These are phyloP conservation scores for Hypsopygia costalis DNA, from an alignment of 2,888 invertebrate genomes.

Conservation along the genomic window DNA sequence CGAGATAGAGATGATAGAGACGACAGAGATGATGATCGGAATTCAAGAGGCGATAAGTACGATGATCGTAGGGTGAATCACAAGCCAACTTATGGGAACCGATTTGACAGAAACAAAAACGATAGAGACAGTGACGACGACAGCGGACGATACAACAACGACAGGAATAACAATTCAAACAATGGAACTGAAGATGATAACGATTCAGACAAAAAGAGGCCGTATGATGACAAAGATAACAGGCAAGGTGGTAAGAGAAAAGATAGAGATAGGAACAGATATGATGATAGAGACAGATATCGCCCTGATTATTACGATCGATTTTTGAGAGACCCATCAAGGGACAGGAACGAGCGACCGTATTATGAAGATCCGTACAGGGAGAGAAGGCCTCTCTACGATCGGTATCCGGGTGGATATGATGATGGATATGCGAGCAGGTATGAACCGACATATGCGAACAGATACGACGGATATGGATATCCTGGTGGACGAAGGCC, in stretches of 20 bases:
- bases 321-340: slow-evolving; percentile 60
- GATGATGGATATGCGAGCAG: slow-evolving; percentile 30
- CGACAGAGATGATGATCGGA: slow-evolving; percentile 17
- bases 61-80: slow-evolving; percentile 40
- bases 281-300: slow-evolving; percentile 63
- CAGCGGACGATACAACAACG: slow-evolving; percentile 37
- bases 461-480: slow-evolving; percentile 39
- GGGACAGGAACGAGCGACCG: slow-evolving; percentile 47
- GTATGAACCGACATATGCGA: slow-evolving; percentile 33
- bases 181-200: slow-evolving; percentile 58
- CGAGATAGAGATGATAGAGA: slow-evolving; percentile 17
- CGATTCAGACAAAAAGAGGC: slow-evolving; percentile 39
- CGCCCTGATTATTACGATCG: slow-evolving; percentile 68
- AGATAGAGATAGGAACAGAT: slow-evolving; percentile 38
- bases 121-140: slow-evolving; percentile 47
- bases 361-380: slow-evolving; percentile 53
- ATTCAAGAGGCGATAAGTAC: slow-evolving; percentile 34
- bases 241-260: slow-evolving; percentile 35
- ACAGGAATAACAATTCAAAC: slow-evolving; percentile 39
- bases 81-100: slow-evolving; percentile 55
- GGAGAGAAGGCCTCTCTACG: slow-evolving; percentile 51
- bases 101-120: slow-evolving; percentile 49
- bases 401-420: slow-evolving; percentile 42
- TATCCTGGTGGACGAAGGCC: slow-evolving; percentile 48
- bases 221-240: slow-evolving; percentile 44